phyloP scores from a whole-genome alignment of 1,140 invertebrate genomes.

The Trissolcus basalis region DNA sequence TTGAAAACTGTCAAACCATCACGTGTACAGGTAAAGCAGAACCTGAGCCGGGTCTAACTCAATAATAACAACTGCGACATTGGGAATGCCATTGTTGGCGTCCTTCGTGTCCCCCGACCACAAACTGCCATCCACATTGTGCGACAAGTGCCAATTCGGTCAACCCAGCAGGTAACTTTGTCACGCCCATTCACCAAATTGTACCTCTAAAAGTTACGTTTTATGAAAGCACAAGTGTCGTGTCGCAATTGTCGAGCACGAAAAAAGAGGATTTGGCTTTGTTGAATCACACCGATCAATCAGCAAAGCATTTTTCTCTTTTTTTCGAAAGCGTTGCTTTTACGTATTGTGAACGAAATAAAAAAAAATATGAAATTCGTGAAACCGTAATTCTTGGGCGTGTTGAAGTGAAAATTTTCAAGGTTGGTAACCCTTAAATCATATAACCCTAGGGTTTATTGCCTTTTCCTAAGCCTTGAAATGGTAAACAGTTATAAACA shows the following conservation, averaged over 20 bases:
- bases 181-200: conserved; percentile 44
- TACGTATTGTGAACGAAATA: background rate
- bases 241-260: conserved; percentile 20
- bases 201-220: conserved; percentile 29
- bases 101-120: conserved; percentile 45
- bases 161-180: conserved; percentile 43
- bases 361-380: conserved; percentile 2
- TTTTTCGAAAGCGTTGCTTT: background rate
- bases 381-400: conserved; percentile 2
- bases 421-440: no score
- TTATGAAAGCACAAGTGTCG: conserved; percentile 21
- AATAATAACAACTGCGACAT: conserved; percentile 39
- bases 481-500: no score
- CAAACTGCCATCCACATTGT: conserved; percentile 52
- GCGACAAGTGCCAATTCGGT: conserved; percentile 54
- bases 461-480: no score
- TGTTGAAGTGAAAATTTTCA: no score
- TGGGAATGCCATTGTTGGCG: conserved; percentile 31
- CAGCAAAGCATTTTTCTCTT: background rate
- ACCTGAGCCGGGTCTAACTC: conserved; percentile 15
- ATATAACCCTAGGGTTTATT: no score
- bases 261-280: conserved; percentile 5
- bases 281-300: conserved; percentile 15
- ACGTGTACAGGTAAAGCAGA: conserved; percentile 31
- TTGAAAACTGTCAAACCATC: conserved; percentile 50